A percentile compares a stretch with the other conserved stretches of the same genome.
phyloP scores from a whole-genome alignment of 2,888 invertebrate species.

The Drosophila testacea region DNA sequence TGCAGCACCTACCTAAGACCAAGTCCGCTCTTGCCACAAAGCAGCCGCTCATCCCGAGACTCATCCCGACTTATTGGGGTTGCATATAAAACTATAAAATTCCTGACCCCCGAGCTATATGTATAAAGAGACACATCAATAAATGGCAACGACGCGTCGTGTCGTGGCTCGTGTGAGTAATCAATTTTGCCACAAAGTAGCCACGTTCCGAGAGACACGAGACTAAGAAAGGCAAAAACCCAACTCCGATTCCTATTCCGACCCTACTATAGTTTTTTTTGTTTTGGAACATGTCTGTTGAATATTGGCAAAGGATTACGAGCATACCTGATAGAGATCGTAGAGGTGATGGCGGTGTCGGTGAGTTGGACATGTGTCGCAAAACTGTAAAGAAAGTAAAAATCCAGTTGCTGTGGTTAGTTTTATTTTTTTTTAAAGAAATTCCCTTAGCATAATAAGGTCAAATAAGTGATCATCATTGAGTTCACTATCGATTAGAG shows the following conservation, averaged over 20 bases:
- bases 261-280: constrained; percentile 8
- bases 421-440: constrained; percentile 3
- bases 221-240: constrained; percentile 12
- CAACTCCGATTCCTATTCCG: not conserved
- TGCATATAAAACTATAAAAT: constrained; percentile 71
- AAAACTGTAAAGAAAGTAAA: constrained; percentile 78
- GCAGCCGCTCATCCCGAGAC: constrained; percentile 2
- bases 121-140: constrained; percentile 47
- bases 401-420: constrained; percentile 23
- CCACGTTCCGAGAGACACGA: constrained; percentile 68
- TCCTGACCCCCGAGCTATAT: constrained; percentile 15
- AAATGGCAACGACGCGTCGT: constrained; percentile 44
- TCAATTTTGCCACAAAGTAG: constrained; percentile 79
- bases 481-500: constrained; percentile 25
- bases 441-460: constrained; percentile 11
- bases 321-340: constrained; percentile 83
- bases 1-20: constrained; percentile 40
- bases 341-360: constrained; percentile 84
- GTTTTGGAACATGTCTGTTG: constrained; percentile 60
- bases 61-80: constrained; percentile 35
- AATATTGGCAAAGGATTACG: constrained; percentile 78
- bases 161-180: constrained; percentile 72
- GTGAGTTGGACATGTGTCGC: constrained; percentile 84
- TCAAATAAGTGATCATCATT: constrained; percentile 23
- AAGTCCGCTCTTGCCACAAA: constrained; percentile 4